Evolutionary conservation across 2,113 vertebrate species (phyloP).

Genomic region (Siniperca knerii): DNA sequence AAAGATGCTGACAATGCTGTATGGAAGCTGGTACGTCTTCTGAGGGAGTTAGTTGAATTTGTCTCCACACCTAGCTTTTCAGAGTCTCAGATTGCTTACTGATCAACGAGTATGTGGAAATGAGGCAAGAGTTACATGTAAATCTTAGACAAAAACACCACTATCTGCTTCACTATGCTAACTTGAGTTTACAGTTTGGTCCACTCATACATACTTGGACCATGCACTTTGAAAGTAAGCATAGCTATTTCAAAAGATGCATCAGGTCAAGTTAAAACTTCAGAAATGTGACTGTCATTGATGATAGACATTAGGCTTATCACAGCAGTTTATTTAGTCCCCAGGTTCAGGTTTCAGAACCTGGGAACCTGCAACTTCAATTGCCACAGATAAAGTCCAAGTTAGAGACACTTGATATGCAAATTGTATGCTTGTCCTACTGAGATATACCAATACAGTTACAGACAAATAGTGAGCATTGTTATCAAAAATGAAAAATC

Average conservation of each 20-base stretch:
- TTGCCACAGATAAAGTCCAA: conserved; percentile 44
- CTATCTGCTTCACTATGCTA: conserved; percentile 46
- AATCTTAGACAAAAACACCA: conserved; percentile 51
- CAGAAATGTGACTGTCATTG: conserved; percentile 39
- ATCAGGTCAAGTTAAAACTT: conserved; percentile 48
- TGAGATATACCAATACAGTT: conserved; percentile 23
- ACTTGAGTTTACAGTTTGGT: conserved; percentile 47
- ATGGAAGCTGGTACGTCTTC: conserved; percentile 20
- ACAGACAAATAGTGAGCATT: conserved; percentile 19
- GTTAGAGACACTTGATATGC: conserved; percentile 38
- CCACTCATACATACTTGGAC: conserved; percentile 58
- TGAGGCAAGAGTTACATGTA: conserved; percentile 29
- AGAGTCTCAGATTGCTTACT: conserved; percentile 46
- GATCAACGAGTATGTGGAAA: conserved; percentile 28
- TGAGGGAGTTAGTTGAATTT: conserved; percentile 45
- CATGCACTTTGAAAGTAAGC: conserved; percentile 43
- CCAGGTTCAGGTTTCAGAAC: conserved; percentile 29
- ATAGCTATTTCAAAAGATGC: conserved; percentile 41
- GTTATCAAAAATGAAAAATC: conserved; percentile 37
- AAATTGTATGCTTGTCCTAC: conserved; percentile 33
- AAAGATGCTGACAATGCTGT: conserved; percentile 6
- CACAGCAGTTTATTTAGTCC: conserved; percentile 23
- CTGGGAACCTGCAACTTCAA: conserved; percentile 4
- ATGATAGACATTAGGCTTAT: conserved; percentile 29
- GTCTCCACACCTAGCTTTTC: conserved; percentile 45